phyloP scores from a whole-genome alignment of 1,140 invertebrate genomes.

The Coenobita brevimanus region DNA sequence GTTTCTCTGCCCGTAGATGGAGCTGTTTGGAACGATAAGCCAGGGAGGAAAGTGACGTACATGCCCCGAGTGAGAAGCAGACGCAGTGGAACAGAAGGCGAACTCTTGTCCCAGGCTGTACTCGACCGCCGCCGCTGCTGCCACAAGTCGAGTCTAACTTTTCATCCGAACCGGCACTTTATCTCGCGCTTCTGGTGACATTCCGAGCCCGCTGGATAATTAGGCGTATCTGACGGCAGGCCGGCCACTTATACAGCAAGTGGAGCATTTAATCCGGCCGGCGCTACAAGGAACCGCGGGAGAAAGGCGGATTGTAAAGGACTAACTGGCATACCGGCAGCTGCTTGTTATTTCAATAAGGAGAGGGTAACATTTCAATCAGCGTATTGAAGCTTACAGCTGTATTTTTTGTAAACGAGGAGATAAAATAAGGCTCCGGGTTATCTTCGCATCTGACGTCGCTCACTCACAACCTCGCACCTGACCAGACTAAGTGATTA shows the following conservation, averaged over 20 bases:
- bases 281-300: neutral
- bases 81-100: no score
- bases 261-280: neutral
- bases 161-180: slow-evolving; percentile 8
- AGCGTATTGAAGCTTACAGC: slow-evolving; percentile 50
- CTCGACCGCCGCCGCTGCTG: slow-evolving; percentile 56
- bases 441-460: slow-evolving; percentile 47
- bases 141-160: slow-evolving; percentile 33
- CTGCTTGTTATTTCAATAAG: slow-evolving; percentile 66
- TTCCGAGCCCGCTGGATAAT: slow-evolving; percentile 21
- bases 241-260: neutral
- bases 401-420: slow-evolving; percentile 36
- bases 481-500: slow-evolving; percentile 25
- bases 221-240: slow-evolving; percentile 37
- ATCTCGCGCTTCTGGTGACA: slow-evolving; percentile 16
- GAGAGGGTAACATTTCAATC: slow-evolving; percentile 60
- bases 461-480: neutral
- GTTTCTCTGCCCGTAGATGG: no score
- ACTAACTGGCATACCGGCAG: slow-evolving; percentile 16
- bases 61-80: no score
- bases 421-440: slow-evolving; percentile 52
- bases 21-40: no score
- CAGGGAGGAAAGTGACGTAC: no score
- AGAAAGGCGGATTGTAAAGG: neutral
- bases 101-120: no score